Percentiles rank a stretch among this genome's conserved stretches.
These are phyloP conservation scores for Rhagium mordax DNA, from an alignment of 2,888 invertebrate species.

Conservation along the genomic window DNA sequence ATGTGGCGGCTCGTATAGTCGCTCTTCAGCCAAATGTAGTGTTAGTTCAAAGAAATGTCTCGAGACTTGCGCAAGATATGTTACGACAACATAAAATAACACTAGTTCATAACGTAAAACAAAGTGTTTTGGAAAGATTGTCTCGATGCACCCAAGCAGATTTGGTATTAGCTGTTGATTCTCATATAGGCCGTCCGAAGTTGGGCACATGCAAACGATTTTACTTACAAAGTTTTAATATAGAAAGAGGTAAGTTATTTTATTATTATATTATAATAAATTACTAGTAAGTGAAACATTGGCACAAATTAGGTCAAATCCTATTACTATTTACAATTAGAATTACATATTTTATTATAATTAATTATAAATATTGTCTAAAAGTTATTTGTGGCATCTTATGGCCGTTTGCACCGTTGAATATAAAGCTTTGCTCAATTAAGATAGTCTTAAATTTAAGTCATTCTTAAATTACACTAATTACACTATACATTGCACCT, in stretches of 20 bases:
- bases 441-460: no score
- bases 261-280: neutral
- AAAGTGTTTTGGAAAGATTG: conserved; percentile 84
- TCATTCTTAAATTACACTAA: no score
- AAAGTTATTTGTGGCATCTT: no score
- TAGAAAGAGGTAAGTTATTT: conserved; percentile 69
- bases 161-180: conserved; percentile 89
- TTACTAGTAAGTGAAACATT: neutral
- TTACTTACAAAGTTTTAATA: conserved; percentile 76
- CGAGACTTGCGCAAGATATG: conserved; percentile 88
- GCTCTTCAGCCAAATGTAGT: conserved; percentile 90
- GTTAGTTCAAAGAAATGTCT: conserved; percentile 90
- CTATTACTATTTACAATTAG: no score
- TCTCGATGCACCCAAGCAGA: conserved; percentile 88
- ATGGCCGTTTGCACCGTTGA: no score
- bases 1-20: conserved; percentile 88
- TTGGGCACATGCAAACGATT: conserved; percentile 90
- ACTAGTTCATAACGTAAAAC: conserved; percentile 88
- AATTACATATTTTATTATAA: no score
- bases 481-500: no score
- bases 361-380: no score
- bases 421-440: no score
- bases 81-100: conserved; percentile 87
- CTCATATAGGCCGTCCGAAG: conserved; percentile 85
- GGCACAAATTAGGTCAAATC: no score